Conservation (phyloP, 2,113 vertebrate species). For the Perccottus glenii region DNA sequence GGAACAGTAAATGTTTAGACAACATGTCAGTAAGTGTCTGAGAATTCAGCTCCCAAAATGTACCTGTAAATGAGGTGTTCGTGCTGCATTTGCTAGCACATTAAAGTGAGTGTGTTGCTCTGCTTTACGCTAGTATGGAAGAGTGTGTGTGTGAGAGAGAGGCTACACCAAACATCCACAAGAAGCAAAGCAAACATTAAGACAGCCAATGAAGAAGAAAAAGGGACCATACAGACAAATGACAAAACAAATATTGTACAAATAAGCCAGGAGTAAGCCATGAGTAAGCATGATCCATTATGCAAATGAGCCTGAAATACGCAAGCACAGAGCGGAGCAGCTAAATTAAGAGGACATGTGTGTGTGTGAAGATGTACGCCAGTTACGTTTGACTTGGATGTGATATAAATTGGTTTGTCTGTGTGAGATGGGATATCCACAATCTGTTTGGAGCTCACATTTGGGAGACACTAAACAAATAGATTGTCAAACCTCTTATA, state of each 20-base stretch:
- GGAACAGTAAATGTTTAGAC: constrained; percentile 64
- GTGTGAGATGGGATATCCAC: constrained; percentile 7
- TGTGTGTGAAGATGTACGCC: constrained; percentile 14
- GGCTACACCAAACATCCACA: constrained; percentile 35
- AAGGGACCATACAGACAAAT: constrained; percentile 50
- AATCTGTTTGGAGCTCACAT: constrained; percentile 8
- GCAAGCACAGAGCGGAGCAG: constrained; percentile 37
- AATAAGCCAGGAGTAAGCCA: constrained; percentile 28
- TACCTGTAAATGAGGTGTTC: too few relatives aligned
- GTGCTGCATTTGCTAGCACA: not conserved
- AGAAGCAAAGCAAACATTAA: constrained; percentile 57
- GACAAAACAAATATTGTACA: constrained; percentile 34
- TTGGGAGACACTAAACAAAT: not conserved
- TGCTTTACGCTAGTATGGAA: constrained; percentile 10
- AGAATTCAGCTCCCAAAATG: not conserved
- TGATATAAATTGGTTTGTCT: not conserved
- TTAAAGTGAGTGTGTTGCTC: not conserved
- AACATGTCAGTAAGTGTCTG: constrained; percentile 22
- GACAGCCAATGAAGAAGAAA: constrained; percentile 38
- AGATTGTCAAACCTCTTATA: not conserved
- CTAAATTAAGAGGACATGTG: constrained; percentile 17
- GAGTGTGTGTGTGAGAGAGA: constrained; percentile 28
- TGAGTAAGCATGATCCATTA: constrained; percentile 47
- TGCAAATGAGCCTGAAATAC: constrained; percentile 41
- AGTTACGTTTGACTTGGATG: not conserved